phyloP scores from a whole-genome alignment of 1,140 invertebrate genomes.

The Idris sp. region DNA sequence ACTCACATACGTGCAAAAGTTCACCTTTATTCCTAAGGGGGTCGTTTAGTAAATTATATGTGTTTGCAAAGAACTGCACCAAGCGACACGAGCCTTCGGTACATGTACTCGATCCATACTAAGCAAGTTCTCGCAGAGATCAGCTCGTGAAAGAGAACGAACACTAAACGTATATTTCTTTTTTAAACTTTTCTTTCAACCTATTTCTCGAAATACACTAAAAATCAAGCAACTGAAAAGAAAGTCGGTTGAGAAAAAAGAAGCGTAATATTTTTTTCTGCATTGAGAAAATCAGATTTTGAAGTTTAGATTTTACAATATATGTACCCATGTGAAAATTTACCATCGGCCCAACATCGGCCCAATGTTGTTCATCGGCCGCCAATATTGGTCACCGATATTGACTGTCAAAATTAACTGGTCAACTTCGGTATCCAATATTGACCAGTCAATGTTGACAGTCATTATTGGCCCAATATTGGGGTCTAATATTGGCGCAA shows the following conservation, averaged over 20 bases:
- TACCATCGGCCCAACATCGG: too few species aligned
- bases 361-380: too few species aligned
- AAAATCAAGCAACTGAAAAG: slow-evolving; percentile 21
- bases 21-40: slow-evolving; percentile 18
- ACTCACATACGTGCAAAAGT: slow-evolving; percentile 15
- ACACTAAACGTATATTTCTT: slow-evolving; percentile 30
- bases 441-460: too few species aligned
- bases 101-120: slow-evolving; percentile 3
- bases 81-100: slow-evolving; percentile 30
- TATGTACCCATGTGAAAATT: too few species aligned
- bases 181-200: slow-evolving; percentile 26
- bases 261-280: background rate
- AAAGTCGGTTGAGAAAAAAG: slow-evolving; percentile 20
- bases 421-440: too few species aligned
- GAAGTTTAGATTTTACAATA: slow-evolving; percentile 3
- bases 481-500: too few species aligned
- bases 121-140: slow-evolving; percentile 20
- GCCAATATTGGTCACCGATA: too few species aligned
- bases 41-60: slow-evolving; percentile 38
- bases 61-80: slow-evolving; percentile 28
- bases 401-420: too few species aligned
- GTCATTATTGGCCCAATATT: too few species aligned
- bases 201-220: slow-evolving; percentile 24
- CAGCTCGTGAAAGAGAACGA: slow-evolving; percentile 26
- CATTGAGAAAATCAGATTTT: slow-evolving; percentile 8